Conservation (phyloP, 2,888 invertebrate species). For the Latrodectus elegans region DNA sequence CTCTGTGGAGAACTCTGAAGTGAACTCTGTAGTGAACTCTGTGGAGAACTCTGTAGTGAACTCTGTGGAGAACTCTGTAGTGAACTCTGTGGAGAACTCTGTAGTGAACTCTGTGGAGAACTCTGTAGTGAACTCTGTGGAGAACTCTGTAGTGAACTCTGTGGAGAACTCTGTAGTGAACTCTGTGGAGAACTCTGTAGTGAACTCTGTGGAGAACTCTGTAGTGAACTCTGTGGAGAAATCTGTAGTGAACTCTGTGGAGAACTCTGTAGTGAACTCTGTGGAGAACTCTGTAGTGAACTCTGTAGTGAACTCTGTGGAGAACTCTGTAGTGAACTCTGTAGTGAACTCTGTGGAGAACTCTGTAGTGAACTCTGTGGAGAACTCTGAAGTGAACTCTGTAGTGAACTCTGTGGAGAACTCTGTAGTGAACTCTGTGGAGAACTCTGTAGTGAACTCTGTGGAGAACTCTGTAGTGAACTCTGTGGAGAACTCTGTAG, state of each 20-base stretch:
- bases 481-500: constrained; percentile 35
- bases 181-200: constrained; percentile 35
- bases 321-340: constrained; percentile 46
- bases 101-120: constrained; percentile 47
- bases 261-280: constrained; percentile 48
- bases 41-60: constrained; percentile 44
- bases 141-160: constrained; percentile 48
- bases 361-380: constrained; percentile 48
- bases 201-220: constrained; percentile 60
- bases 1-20: no score
- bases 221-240: constrained; percentile 49
- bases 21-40: constrained; percentile 48
- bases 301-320: constrained; percentile 49
- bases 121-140: constrained; percentile 48
- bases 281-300: constrained; percentile 44
- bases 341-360: constrained; percentile 47
- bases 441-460: constrained; percentile 48
- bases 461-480: constrained; percentile 44
- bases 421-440: constrained; percentile 48
- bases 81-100: constrained; percentile 60
- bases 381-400: no score
- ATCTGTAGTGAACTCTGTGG: constrained; percentile 45
- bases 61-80: constrained; percentile 35
- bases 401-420: constrained; percentile 47
- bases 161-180: constrained; percentile 44